Evolutionary conservation across 2,797 vertebrate species (phyloP), one percentile per base, ranked within the genome.

Genomic region (Bryconaethiops microstoma): DNA sequence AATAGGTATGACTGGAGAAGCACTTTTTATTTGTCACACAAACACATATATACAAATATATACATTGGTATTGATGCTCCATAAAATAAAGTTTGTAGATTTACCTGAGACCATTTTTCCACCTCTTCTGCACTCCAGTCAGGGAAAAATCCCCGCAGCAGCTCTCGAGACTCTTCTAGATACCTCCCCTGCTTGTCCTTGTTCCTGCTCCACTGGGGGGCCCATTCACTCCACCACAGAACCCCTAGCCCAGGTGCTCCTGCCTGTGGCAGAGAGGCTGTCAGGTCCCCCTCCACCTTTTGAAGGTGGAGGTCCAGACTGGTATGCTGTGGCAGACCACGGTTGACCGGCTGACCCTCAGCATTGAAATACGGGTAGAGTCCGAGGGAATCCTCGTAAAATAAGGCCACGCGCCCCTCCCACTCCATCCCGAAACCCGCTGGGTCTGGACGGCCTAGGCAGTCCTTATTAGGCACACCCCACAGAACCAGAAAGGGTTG

Each of bases 401-500:
- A 95, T 60, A 95, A 78, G 0, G 90, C 88, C 45, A 95, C 92
- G 0, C 91, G 89, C 21, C 92, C 93, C 54, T 94, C 91, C 3
- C 73, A 87, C 77, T 95, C 92, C 88, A 95, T 92, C 21, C 91
- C 89, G 0, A 93, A 94, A 21, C 91, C 88, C 2, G 85, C 54
- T 0, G 89, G 91, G 82, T 94, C 91, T 0, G 90, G 90, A 7
- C 90, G 88, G n/a, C 85, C 72, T 0, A 89, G 82, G 82, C 94
- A 95, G 63, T 92, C 86, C 4, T 92, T 86, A 78, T 94, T 92
- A 0, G 89, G 87, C 81, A 95, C 88, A 3, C 92, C 93, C 95
- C 94, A 95, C 81, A 95, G 90, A 76, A 94, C 91, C 50, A 94
- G 89, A 74, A 95, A 95, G 79, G 94, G 94, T 85, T 94, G 92